Percentiles rank a stretch among this genome's conserved stretches.
Evolutionary conservation across 2,797 vertebrate genomes (phyloP).

Genomic region (Sandelia bainsii): DNA sequence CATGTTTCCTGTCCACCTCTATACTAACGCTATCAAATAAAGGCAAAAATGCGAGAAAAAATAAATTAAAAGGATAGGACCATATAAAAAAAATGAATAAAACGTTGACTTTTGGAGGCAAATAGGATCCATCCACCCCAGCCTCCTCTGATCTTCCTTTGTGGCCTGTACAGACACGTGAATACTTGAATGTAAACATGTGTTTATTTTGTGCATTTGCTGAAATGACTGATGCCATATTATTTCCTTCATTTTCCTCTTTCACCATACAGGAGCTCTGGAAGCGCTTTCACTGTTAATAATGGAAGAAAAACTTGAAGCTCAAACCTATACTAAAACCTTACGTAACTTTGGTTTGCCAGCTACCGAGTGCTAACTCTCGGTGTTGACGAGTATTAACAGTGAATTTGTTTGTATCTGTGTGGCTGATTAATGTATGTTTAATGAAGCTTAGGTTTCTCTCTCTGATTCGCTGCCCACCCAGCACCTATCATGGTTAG

Average conservation of each 20-base stretch:
- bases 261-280: slow-evolving; percentile 2
- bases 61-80: no score
- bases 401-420: slow-evolving; percentile 48
- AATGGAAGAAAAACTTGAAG: slow-evolving; percentile 12
- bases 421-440: slow-evolving; percentile 63
- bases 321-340: slow-evolving; percentile 2
- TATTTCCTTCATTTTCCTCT: neutral
- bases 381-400: slow-evolving; percentile 50
- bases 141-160: neutral
- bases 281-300: slow-evolving; percentile 32
- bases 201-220: neutral
- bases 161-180: neutral
- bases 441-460: slow-evolving; percentile 67
- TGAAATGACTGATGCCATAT: slow-evolving; percentile 5
- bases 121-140: no score
- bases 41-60: neutral
- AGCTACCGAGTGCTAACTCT: slow-evolving; percentile 12
- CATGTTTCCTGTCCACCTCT: no score
- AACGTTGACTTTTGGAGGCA: no score
- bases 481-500: slow-evolving; percentile 69
- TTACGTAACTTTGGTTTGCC: neutral
- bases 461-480: slow-evolving; percentile 65
- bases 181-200: neutral
- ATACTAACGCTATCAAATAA: no score
- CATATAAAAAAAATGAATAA: no score